Evolutionary conservation across 2,113 vertebrate species (phyloP).

Genomic region (Limnothrissa miodon): DNA sequence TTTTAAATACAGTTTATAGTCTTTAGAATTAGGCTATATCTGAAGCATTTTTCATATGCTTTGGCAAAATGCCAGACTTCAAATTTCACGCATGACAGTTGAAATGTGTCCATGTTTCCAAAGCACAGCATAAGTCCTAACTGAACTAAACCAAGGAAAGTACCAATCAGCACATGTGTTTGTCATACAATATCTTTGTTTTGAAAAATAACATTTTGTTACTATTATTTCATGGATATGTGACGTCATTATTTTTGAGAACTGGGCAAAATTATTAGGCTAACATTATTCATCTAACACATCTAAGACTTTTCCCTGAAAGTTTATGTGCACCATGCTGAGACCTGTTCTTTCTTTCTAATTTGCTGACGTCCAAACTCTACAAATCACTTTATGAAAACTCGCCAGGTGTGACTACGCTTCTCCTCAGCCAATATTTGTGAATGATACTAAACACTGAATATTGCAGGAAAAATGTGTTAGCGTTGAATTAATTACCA

Average conservation of each 20-base stretch:
- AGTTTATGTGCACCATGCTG: not conserved
- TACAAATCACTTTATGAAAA: not conserved
- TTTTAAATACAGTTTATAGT: not conserved
- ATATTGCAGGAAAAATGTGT: not conserved
- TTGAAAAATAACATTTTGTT: not conserved
- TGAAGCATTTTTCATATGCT: conserved; percentile 38
- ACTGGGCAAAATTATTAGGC: not conserved
- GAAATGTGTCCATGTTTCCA: conserved; percentile 32
- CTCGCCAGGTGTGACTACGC: not conserved
- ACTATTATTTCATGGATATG: not conserved
- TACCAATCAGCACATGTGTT: not conserved
- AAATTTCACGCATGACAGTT: conserved; percentile 35
- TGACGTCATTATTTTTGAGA: not conserved
- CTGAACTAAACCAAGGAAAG: not conserved
- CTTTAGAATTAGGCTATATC: conserved; percentile 26
- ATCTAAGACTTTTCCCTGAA: not conserved
- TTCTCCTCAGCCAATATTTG: not conserved
- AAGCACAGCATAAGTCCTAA: conserved; percentile 23
- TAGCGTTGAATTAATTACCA: not conserved
- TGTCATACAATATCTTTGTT: not conserved
- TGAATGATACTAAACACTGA: not conserved
- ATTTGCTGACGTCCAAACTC: not conserved
- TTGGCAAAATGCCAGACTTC: conserved; percentile 33
- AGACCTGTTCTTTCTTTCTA: not conserved
- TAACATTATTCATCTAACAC: not conserved